Percentiles rank a stretch among this genome's conserved stretches.
These are phyloP conservation scores for Alsophila aescularia DNA, from an alignment of 2,888 invertebrate species.

Conservation along the genomic window DNA sequence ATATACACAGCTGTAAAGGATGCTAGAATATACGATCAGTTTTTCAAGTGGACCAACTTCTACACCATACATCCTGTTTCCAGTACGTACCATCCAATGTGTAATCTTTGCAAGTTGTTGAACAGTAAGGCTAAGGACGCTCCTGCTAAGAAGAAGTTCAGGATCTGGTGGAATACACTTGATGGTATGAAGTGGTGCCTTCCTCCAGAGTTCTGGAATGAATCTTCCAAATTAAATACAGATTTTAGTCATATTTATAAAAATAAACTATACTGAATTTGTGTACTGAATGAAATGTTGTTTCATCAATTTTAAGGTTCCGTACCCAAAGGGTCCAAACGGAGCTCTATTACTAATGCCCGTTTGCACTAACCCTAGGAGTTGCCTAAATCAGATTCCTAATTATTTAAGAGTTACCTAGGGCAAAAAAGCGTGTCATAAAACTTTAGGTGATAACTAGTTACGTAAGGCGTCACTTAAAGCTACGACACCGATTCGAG, in stretches of 20 bases:
- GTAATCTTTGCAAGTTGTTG: slow-evolving; percentile 55
- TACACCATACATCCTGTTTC: slow-evolving; percentile 48
- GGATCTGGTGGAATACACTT: slow-evolving; percentile 61
- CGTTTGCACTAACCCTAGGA: no score
- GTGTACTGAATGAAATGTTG: not conserved
- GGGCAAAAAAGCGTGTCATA: no score
- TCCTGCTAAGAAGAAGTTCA: slow-evolving; percentile 48
- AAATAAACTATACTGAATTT: slow-evolving; percentile 3
- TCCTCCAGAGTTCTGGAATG: slow-evolving; percentile 47
- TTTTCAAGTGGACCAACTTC: slow-evolving; percentile 62
- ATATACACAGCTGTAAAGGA: slow-evolving; percentile 50
- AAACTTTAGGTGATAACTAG: no score
- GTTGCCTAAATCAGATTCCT: no score
- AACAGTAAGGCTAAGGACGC: slow-evolving; percentile 36
- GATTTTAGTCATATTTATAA: slow-evolving; percentile 33
- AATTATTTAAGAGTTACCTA: no score
- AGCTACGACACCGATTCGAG: no score
- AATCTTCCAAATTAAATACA: slow-evolving; percentile 39
- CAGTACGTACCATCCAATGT: slow-evolving; percentile 49
- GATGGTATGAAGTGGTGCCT: slow-evolving; percentile 58
- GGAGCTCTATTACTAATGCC: no score
- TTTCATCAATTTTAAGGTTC: not conserved
- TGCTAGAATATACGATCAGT: slow-evolving; percentile 47
- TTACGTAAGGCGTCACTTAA: no score
- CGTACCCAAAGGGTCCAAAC: no score